These are phyloP conservation scores for Clarias magur DNA, from an alignment of 2,113 vertebrate species.

Conservation along the genomic window DNA sequence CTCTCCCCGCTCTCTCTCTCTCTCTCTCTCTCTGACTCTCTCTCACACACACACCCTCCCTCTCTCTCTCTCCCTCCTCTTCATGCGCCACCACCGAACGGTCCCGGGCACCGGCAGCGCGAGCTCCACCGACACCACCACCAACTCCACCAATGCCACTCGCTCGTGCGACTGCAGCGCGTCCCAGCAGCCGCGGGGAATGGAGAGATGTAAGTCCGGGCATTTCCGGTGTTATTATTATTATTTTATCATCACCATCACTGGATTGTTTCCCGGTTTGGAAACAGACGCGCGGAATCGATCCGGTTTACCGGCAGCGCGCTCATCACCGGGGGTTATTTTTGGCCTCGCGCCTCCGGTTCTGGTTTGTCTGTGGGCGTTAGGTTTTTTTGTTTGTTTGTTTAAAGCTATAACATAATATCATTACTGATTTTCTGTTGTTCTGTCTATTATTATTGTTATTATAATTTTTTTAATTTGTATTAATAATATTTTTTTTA, in stretches of 20 bases:
- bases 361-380: conserved; percentile 14
- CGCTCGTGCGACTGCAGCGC: conserved; percentile 81
- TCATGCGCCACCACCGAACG: conserved; percentile 56
- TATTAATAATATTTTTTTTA: neutral
- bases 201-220: conserved; percentile 79
- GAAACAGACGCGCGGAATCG: neutral
- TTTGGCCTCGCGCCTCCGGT: conserved; percentile 9
- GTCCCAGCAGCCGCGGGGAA: conserved; percentile 76
- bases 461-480: neutral
- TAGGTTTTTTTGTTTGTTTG: neutral
- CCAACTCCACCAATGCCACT: conserved; percentile 77
- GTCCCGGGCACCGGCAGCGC: conserved; percentile 75
- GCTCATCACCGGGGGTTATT: neutral
- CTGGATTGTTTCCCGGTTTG: neutral
- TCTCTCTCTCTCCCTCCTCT: neutral
- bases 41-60: neutral
- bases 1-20: neutral
- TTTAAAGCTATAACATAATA: neutral
- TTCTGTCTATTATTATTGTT: neutral
- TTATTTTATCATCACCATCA: neutral
- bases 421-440: neutral
- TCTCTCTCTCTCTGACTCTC: neutral
- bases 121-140: conserved; percentile 73
- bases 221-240: neutral
- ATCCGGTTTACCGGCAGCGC: conserved; percentile 26